Evolutionary conservation across 2,888 invertebrate genomes (phyloP).

Genomic region (Neocrepidodera transversa): DNA sequence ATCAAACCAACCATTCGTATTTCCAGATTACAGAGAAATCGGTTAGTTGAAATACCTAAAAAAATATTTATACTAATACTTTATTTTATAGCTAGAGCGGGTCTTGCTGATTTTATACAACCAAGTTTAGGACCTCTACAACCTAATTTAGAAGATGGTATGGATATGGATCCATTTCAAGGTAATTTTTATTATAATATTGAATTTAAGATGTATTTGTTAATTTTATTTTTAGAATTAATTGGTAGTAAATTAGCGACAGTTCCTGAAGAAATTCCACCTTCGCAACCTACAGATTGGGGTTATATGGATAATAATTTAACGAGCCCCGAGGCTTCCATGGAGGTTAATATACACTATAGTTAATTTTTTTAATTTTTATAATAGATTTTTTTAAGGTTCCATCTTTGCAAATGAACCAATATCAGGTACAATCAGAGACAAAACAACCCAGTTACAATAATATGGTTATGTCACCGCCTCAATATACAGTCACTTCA

Average conservation of each 20-base stretch:
- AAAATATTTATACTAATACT: not conserved
- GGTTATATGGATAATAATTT: constrained; percentile 40
- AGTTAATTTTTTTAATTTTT: not conserved
- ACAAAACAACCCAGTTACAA: constrained; percentile 20
- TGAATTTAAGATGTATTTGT: too few relatives aligned
- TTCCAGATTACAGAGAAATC: constrained; percentile 96
- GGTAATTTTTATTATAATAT: too few relatives aligned
- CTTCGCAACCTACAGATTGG: constrained; percentile 39
- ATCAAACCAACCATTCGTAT: constrained; percentile 88
- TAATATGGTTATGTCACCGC: constrained; percentile 41
- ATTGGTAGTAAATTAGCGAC: constrained; percentile 66
- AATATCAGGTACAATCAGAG: constrained; percentile 50
- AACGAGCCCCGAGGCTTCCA: constrained; percentile 20
- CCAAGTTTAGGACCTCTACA: constrained; percentile 96
- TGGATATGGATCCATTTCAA: constrained; percentile 78
- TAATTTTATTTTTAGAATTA: constrained; percentile 65
- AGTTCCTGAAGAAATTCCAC: constrained; percentile 66
- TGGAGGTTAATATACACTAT: constrained; percentile 34
- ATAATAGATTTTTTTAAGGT: constrained; percentile 16
- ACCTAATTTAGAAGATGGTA: constrained; percentile 94
- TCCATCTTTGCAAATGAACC: constrained; percentile 48
- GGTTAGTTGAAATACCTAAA: constrained; percentile 69
- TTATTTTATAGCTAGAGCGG: constrained; percentile 74
- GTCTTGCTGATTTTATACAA: constrained; percentile 96
- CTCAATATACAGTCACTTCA: constrained; percentile 47